Evolutionary conservation across 1,140 invertebrate genomes (phyloP), one percentile per base, ranked within the genome.

Genomic region (Lethocerus indicus): DNA sequence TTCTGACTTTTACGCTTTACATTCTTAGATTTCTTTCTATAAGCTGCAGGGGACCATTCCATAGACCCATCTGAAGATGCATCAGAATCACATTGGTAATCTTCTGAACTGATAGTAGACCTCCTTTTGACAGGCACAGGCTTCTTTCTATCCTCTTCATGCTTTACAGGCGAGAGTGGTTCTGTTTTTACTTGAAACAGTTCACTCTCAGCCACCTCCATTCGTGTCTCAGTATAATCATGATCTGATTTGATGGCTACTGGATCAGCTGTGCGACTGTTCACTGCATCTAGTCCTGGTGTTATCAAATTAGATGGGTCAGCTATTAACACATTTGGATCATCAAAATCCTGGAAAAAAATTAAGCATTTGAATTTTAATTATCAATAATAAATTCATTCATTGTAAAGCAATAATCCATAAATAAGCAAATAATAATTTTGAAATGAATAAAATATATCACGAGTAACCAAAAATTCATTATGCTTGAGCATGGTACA

Each of bases 241-340:
- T 51, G 50, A 28, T 51, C 50, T 18, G n/a, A 26, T 16, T 46
- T 42, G n/a, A 51, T 42, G 14, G 39, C 24, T n/a, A 43, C 41
- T 20, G 9, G 35, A 16, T 45, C 24, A 20, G 25, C 43, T n/a
- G n/a, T n/a, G n/a, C n/a, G n/a, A n/a, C 43, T 45, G 20, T 6
- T 32, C 9, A 16, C 29, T 32, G 29, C 29, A 32, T 9, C 16
- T 32, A 24, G 18, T 7, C 9, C 23, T 4, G 9, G 16, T 20
- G 21, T 12, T 18, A 5, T 23, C 13, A 43, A 24, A 13, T 25
- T 47, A 5, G 7, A 6, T 7, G 45, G 45, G n/a, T 47, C 20
- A 7, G 35, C 45, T 36, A 18, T 29, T 7, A 47, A 21, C 12
- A 47, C 9, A 23, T 47, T 28, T 18, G 28, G 45, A 20, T 32